phyloP scores from a whole-genome alignment of 2,113 vertebrate species.

The Neogale vison region DNA sequence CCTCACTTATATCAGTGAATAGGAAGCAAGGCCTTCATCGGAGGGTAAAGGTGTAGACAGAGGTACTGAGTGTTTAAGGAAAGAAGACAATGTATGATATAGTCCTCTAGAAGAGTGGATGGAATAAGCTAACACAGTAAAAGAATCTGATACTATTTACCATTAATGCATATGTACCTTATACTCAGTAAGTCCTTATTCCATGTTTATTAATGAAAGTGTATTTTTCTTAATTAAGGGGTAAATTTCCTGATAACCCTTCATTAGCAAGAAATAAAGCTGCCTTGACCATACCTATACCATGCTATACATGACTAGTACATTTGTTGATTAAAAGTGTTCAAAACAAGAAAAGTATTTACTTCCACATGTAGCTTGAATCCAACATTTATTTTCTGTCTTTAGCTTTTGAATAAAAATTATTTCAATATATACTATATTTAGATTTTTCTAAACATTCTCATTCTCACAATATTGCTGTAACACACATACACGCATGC shows the following conservation, averaged over 20 bases:
- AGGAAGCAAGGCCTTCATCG: background rate
- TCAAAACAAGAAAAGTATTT: background rate
- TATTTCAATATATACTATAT: background rate
- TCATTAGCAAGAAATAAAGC: slow-evolving; percentile 25
- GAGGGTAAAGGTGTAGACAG: background rate
- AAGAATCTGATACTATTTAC: background rate
- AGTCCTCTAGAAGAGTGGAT: background rate
- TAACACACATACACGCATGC: background rate
- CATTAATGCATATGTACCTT: background rate
- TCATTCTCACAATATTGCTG: background rate
- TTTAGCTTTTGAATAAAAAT: background rate
- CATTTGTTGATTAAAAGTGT: background rate
- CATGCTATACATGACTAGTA: background rate
- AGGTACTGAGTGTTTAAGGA: background rate
- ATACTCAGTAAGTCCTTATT: background rate
- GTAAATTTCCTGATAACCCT: background rate
- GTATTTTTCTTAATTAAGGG: background rate
- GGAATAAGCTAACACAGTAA: background rate
- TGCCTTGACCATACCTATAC: background rate
- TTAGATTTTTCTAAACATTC: slow-evolving; percentile 1
- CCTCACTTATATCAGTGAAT: background rate
- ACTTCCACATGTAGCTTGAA: background rate
- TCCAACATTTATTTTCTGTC: background rate
- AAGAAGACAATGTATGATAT: background rate
- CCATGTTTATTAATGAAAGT: background rate